Conservation (phyloP, 2,888 invertebrate genomes). For the Eupithecia tripunctaria region DNA sequence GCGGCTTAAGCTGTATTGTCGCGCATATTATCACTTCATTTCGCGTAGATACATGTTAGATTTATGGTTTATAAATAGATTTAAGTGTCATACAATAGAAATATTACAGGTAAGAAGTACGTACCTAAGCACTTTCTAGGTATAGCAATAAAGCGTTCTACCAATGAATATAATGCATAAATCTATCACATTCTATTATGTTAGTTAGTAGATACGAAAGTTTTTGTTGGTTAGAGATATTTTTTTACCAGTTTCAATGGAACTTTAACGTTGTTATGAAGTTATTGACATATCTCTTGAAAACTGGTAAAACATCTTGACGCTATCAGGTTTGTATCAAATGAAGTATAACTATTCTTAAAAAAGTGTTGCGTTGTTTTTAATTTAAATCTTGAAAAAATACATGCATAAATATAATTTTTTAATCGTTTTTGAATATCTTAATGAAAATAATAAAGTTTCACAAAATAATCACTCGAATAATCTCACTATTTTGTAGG, state of each 20-base stretch:
- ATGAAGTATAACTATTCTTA: too few relatives aligned
- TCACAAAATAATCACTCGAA: too few relatives aligned
- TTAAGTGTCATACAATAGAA: slow-evolving; percentile 66
- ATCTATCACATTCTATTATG: background rate
- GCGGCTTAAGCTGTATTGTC: slow-evolving; percentile 62
- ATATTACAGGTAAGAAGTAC: slow-evolving; percentile 36
- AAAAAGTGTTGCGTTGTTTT: too few relatives aligned
- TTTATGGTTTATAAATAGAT: slow-evolving; percentile 57
- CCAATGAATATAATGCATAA: slow-evolving; percentile 1
- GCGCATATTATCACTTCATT: slow-evolving; percentile 77
- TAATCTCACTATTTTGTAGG: too few relatives aligned
- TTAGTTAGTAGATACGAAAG: background rate
- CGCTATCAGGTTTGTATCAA: too few relatives aligned
- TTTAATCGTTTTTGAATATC: too few relatives aligned
- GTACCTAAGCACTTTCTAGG: slow-evolving; percentile 48
- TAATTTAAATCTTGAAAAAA: too few relatives aligned
- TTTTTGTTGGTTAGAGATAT: background rate
- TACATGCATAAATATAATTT: too few relatives aligned
- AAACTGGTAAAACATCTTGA: too few relatives aligned
- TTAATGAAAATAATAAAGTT: too few relatives aligned
- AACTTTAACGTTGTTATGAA: background rate
- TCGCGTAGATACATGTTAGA: slow-evolving; percentile 45
- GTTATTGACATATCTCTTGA: background rate
- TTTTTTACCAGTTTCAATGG: background rate
- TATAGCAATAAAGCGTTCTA: slow-evolving; percentile 1